Evolutionary conservation across 2,113 vertebrate species (phyloP).

Genomic region (Coracopsis vasa): DNA sequence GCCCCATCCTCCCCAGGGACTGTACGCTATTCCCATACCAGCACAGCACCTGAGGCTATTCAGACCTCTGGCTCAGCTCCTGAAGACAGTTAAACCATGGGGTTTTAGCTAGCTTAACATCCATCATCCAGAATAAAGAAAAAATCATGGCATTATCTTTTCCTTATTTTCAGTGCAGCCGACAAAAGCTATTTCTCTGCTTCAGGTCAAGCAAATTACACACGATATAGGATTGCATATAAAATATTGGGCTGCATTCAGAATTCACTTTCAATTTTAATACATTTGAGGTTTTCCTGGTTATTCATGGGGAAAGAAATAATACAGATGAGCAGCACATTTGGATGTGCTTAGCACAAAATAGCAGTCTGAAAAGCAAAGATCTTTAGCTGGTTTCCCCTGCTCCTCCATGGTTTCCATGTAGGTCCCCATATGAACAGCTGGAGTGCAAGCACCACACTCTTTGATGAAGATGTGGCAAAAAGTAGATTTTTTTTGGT

Average conservation of each 20-base stretch:
- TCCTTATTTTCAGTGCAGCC: not conserved
- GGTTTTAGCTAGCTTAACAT: not conserved
- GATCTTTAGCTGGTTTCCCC: not conserved
- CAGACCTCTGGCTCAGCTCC: not conserved
- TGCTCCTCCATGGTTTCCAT: not conserved
- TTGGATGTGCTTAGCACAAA: not conserved
- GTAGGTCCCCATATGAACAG: not conserved
- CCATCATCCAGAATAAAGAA: not conserved
- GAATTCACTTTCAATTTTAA: not conserved
- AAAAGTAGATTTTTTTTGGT: not conserved
- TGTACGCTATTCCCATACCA: rapidly evolving
- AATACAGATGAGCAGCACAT: not conserved
- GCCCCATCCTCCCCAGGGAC: not conserved
- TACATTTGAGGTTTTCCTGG: not conserved
- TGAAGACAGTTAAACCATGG: not conserved
- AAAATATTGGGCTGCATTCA: conserved; percentile 7
- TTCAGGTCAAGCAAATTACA: not conserved
- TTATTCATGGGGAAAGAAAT: not conserved
- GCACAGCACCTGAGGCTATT: rapidly evolving
- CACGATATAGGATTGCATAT: not conserved
- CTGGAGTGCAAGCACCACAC: rapidly evolving
- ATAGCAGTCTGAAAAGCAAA: not conserved
- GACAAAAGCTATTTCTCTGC: not conserved
- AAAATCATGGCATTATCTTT: not conserved
- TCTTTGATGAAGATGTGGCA: rapidly evolving